phyloP scores from a whole-genome alignment of 1,140 invertebrate genomes.

The roundworm (Caenorhabditis elegans) region WBcel235 BX284605.5:8402501-8403000 shows the following conservation, averaged over 20 bases:
- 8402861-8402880: not conserved
- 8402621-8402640: conserved; percentile 1
- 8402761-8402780: not conserved
- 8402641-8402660: not conserved
- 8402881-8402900: too few relatives aligned
- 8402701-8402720: not conserved
- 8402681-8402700: not conserved
- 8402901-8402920: too few relatives aligned
- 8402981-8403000: too few relatives aligned
- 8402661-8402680: not conserved
- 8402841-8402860: not conserved
- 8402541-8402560: not conserved
- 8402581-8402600: too few relatives aligned
- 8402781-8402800: not conserved
- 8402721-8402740: not conserved
- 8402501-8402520: too few relatives aligned
- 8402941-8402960: too few relatives aligned
- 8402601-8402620: conserved; percentile 9
- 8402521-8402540: too few relatives aligned
- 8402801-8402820: not conserved
- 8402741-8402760: not conserved
- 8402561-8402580: not conserved
- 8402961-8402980: too few relatives aligned
- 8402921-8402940: too few relatives aligned
- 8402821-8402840: conserved; percentile 9